Evolutionary conservation across 1,140 invertebrate species (phyloP).

Genomic region (Lasaia peninsularis): DNA sequence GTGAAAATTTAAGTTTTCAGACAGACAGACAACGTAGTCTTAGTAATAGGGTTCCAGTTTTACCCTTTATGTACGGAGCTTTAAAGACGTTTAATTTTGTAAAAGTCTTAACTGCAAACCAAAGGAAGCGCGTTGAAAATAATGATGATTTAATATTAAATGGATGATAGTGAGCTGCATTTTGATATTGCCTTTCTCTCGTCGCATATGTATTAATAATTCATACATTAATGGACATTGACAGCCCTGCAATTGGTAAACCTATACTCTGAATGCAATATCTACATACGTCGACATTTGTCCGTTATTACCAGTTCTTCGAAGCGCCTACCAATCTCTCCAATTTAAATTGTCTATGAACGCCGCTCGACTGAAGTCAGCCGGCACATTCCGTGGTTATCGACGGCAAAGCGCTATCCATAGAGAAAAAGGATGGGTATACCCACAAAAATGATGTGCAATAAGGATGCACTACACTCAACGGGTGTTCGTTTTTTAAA

Average conservation of each 20-base stretch:
- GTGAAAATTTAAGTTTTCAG: too few relatives aligned
- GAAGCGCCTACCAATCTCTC: conserved; percentile 69
- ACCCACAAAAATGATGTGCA: conserved; percentile 45
- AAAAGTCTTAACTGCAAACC: too few relatives aligned
- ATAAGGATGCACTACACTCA: conserved; percentile 51
- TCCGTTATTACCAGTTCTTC: conserved; percentile 62
- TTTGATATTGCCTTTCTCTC: not conserved
- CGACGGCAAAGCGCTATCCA: conserved; percentile 47
- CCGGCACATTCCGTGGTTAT: conserved; percentile 71
- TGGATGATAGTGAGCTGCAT: not conserved
- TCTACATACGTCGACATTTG: conserved; percentile 49
- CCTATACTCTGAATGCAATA: conserved; percentile 34
- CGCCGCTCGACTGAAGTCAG: conserved; percentile 71
- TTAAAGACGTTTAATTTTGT: too few relatives aligned
- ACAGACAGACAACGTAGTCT: too few relatives aligned
- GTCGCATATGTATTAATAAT: conserved; percentile 23
- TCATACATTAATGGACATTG: conserved; percentile 40
- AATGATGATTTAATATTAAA: not conserved
- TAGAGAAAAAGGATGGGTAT: conserved; percentile 43
- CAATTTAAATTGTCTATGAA: conserved; percentile 77
- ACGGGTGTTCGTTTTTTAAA: conserved; percentile 69
- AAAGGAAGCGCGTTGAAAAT: too few relatives aligned
- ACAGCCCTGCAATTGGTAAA: conserved; percentile 31
- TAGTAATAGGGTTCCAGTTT: too few relatives aligned
- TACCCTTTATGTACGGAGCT: too few relatives aligned